A percentile compares a stretch with the other conserved stretches of the same genome.
Conservation (phyloP, 53 echinoderm and acorn worm species). For the Paelopatides confundens region DNA sequence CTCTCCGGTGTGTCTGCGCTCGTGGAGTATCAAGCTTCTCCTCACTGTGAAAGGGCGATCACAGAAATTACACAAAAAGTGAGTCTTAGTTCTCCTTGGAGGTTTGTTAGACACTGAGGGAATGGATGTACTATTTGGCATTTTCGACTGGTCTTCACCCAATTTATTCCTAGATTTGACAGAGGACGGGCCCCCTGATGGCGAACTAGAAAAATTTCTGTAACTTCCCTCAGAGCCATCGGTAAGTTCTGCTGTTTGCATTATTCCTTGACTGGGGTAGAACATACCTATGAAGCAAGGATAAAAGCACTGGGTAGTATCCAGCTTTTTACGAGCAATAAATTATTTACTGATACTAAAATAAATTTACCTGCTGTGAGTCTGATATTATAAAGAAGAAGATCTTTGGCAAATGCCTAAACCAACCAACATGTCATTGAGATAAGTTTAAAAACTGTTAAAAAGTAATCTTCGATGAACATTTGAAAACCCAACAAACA, state of each 20-base stretch:
- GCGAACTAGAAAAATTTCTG: background rate
- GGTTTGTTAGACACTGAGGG: background rate
- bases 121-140: background rate
- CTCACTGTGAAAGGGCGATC: background rate
- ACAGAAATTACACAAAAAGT: background rate
- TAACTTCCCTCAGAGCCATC: background rate
- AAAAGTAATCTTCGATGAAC: too few relatives aligned
- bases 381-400: too few relatives aligned
- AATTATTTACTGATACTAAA: too few relatives aligned
- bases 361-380: too few relatives aligned
- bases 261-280: background rate
- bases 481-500: too few relatives aligned
- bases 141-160: background rate
- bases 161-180: background rate
- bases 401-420: too few relatives aligned
- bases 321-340: background rate
- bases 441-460: too few relatives aligned
- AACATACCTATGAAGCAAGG: background rate
- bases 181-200: background rate
- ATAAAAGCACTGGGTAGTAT: background rate
- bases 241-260: background rate
- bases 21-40: conserved; percentile 8
- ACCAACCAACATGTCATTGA: too few relatives aligned
- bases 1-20: conserved; percentile 61
- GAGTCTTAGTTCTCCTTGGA: background rate